Base-by-base conservation (phyloP, 2,888 invertebrate species). In the Euplexia lucipara region DNA sequence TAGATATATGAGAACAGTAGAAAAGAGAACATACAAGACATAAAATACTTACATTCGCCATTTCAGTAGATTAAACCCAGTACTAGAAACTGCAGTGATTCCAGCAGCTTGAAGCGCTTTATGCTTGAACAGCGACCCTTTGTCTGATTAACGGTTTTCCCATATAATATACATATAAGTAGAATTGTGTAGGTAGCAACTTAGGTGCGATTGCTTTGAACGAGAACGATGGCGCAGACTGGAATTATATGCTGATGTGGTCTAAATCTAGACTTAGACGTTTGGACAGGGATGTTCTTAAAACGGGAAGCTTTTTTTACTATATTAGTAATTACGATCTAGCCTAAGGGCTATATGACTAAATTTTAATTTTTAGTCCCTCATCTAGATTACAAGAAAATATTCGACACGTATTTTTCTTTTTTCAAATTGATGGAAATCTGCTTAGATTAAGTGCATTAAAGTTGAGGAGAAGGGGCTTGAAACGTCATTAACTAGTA, bases 61-160 rank as follows among this genome's bases (percentile, higher is more conserved):
- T 49, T 45, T 57, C 35, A 57, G 57, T 45, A 37, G 52, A 58
- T 58, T 75, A 52, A 63, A 58, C 44, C 20, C 22, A 51, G 37
- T 35, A 35, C 58, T 51, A 67, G 67, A 59, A 56, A 64, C 64
- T 64, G 62, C 47, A 41, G 39, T 48, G 47, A 56, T 74, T 39
- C 52, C 45, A 59, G 63, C 69, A 54, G 64, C 54, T 72, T 61
- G 68, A 56, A 73, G 39, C 65, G 44, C 65, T 70, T 70, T 65
- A 47, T 70, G 75, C 70, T 56, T 70, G 59, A 59, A 71, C 70
- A 59, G 75, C 64, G 35, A 14, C 51, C 59, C 70, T 73, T 73
- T 73, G 73, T 75, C 73, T 75, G 59, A 73, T 73, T 73, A 73
- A 52, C 70, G 59, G 52, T 20, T 49, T 52, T 34, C 30, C 54